Evolutionary conservation across 2,888 invertebrate genomes (phyloP).

Genomic region (Drosophila maculinotata): DNA sequence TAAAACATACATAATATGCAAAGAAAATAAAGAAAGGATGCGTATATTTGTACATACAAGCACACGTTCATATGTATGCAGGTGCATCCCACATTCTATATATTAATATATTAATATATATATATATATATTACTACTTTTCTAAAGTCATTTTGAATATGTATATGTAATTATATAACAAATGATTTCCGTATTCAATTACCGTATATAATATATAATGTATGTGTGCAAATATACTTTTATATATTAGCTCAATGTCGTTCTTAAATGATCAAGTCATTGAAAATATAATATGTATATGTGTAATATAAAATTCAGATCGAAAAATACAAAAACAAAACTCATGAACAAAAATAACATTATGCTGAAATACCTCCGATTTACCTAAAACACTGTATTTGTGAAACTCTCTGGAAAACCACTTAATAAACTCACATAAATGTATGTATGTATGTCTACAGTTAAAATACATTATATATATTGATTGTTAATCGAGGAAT

Average conservation of each 20-base stretch:
- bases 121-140: constrained; percentile 33
- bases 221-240: constrained; percentile 13
- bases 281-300: constrained; percentile 14
- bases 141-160: constrained; percentile 33
- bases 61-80: constrained; percentile 1
- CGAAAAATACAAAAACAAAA: constrained; percentile 26
- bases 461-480: constrained; percentile 25
- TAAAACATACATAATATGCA: not conserved
- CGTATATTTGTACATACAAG: constrained; percentile 6
- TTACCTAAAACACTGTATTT: constrained; percentile 48
- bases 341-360: constrained; percentile 30
- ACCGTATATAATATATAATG: constrained; percentile 8
- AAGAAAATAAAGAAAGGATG: no score
- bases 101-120: constrained; percentile 34
- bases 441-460: constrained; percentile 1
- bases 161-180: constrained; percentile 23
- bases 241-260: constrained; percentile 33
- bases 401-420: constrained; percentile 16
- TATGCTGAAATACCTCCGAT: constrained; percentile 73
- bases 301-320: constrained; percentile 25
- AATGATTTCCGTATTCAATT: constrained; percentile 5
- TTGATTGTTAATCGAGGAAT: constrained; percentile 30
- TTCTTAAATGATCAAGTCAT: constrained; percentile 23
- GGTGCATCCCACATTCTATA: no score
- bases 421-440: constrained; percentile 3